Conservation (phyloP, 2,797 vertebrate species). For the Tokudaia tokunoshimensis region DNA sequence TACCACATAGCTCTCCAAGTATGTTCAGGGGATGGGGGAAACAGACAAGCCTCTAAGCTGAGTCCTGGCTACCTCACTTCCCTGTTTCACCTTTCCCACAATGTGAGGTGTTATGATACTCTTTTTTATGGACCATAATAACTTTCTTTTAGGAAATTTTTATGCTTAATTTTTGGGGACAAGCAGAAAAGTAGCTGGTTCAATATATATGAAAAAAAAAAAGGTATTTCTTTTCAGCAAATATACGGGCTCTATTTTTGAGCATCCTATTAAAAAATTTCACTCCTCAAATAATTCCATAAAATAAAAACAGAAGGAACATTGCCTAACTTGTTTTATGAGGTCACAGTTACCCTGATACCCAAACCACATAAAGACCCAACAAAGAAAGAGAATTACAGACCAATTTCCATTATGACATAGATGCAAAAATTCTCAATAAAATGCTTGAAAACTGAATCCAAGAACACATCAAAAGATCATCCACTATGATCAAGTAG, state of each 20-base stretch:
- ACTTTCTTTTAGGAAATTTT: constrained; percentile 11
- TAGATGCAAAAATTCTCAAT: neutral
- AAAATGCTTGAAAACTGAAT: neutral
- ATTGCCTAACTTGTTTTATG: neutral
- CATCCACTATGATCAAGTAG: neutral
- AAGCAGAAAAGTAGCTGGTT: constrained; percentile 33
- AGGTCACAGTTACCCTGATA: neutral
- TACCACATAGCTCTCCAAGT: neutral
- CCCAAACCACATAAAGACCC: neutral
- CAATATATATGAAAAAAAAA: constrained; percentile 2
- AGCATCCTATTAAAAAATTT: neutral
- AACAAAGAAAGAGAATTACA: neutral
- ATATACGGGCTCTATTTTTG: constrained; percentile 40
- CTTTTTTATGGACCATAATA: neutral
- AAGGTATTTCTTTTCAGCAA: constrained; percentile 32
- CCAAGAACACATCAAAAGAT: neutral
- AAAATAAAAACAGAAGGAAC: neutral
- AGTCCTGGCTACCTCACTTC: neutral
- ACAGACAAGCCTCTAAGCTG: neutral
- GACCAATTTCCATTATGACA: neutral
- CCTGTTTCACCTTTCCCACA: neutral
- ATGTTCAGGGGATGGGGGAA: neutral
- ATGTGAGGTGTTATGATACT: neutral
- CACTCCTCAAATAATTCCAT: neutral
- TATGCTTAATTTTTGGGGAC: neutral